A percentile compares a stretch with the other conserved stretches of the same genome.
These are phyloP conservation scores for Chydorus sphaericus DNA, from an alignment of 2,888 invertebrate species.

Conservation along the genomic window DNA sequence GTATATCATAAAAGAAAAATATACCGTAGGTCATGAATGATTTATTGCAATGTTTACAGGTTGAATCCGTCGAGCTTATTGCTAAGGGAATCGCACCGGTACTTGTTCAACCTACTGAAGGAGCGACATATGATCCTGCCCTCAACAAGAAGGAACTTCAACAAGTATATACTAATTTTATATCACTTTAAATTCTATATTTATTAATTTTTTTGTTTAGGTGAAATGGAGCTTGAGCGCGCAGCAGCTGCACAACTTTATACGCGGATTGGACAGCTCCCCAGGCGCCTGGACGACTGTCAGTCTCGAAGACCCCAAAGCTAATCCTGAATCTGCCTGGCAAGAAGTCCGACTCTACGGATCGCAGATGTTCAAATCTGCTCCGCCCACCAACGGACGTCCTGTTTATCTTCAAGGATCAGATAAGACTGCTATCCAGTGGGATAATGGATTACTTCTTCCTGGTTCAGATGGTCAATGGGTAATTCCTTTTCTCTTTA, in stretches of 20 bases:
- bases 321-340: conserved; percentile 27
- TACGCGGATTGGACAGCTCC: conserved; percentile 83
- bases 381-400: conserved; percentile 40
- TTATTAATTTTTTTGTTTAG: conserved; percentile 27
- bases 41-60: conserved; percentile 32
- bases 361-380: conserved; percentile 50
- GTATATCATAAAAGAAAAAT: no score
- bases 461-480: conserved; percentile 63
- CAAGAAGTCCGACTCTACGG: conserved; percentile 59
- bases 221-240: conserved; percentile 57
- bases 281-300: conserved; percentile 67
- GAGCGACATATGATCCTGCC: conserved; percentile 85
- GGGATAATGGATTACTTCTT: conserved; percentile 62
- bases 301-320: not conserved
- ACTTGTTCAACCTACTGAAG: conserved; percentile 62
- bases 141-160: conserved; percentile 74
- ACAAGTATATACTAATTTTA: no score
- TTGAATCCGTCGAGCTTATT: conserved; percentile 74
- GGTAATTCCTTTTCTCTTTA: conserved; percentile 29
- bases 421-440: conserved; percentile 47
- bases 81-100: conserved; percentile 66
- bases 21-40: no score
- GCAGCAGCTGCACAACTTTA: conserved; percentile 73
- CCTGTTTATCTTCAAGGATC: conserved; percentile 40
- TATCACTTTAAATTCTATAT: conserved; percentile 14